Conservation (phyloP, 2,888 invertebrate genomes). For the Nomada goodeniana region DNA sequence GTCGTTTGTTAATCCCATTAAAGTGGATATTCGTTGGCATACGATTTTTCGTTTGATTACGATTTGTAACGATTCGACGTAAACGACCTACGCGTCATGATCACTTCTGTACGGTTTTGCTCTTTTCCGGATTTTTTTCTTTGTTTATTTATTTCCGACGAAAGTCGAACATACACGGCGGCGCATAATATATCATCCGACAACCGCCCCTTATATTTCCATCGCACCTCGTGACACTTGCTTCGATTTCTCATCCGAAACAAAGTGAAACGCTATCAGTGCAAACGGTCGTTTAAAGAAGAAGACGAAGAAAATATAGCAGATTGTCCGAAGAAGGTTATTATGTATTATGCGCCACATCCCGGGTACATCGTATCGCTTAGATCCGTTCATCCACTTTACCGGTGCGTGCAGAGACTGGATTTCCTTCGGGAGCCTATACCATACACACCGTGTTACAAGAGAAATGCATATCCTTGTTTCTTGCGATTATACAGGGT, state of each 20-base stretch:
- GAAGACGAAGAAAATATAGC: too few relatives aligned
- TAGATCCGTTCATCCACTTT: slow-evolving; percentile 43
- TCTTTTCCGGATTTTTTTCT: slow-evolving; percentile 15
- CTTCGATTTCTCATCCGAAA: too few relatives aligned
- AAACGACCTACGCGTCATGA: slow-evolving; percentile 27
- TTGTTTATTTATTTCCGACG: slow-evolving; percentile 1
- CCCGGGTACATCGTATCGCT: not conserved
- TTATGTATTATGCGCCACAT: too few relatives aligned
- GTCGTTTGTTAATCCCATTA: not conserved
- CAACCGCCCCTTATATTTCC: too few relatives aligned
- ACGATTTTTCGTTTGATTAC: slow-evolving; percentile 7
- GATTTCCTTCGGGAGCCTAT: slow-evolving; percentile 43
- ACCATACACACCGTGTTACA: slow-evolving; percentile 65
- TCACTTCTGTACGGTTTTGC: slow-evolving; percentile 15
- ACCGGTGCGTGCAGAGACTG: slow-evolving; percentile 55
- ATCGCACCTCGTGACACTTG: too few relatives aligned
- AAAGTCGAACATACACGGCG: too few relatives aligned
- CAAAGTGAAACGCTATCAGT: too few relatives aligned
- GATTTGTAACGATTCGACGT: not conserved
- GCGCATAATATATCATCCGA: too few relatives aligned
- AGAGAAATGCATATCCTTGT: slow-evolving; percentile 69
- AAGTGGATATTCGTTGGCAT: slow-evolving; percentile 29
- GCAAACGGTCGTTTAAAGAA: too few relatives aligned
- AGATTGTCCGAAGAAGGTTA: too few relatives aligned
- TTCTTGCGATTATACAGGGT: slow-evolving; percentile 47